Percentiles rank a stretch among this genome's conserved stretches.
phyloP scores from a whole-genome alignment of 2,113 vertebrate genomes.

The Rhinogobius similis region DNA sequence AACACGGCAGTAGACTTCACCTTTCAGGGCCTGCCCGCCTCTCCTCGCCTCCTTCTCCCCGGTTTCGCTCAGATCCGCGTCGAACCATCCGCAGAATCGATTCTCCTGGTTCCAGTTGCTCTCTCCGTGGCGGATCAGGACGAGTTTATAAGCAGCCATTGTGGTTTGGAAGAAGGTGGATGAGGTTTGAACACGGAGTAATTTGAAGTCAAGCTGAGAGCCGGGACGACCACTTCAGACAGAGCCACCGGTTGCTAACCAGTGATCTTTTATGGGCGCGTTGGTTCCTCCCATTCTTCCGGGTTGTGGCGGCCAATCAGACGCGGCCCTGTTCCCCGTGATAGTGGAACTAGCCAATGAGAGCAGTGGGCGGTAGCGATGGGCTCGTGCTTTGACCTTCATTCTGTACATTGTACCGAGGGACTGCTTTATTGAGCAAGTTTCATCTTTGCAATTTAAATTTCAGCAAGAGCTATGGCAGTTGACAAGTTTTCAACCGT shows the following conservation, averaged over 20 bases:
- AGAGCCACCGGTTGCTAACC: constrained; percentile 8
- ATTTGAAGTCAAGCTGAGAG: neutral
- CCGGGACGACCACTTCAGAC: constrained; percentile 1
- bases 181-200: neutral
- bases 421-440: constrained; percentile 14
- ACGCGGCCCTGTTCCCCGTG: neutral
- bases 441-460: constrained; percentile 13
- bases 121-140: constrained; percentile 92
- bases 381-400: constrained; percentile 51
- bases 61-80: constrained; percentile 89
- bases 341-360: constrained; percentile 48
- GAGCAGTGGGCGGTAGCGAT: constrained; percentile 45
- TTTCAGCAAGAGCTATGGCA: no score
- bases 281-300: constrained; percentile 50
- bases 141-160: constrained; percentile 83
- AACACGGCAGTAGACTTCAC: constrained; percentile 4
- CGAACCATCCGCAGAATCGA: constrained; percentile 95
- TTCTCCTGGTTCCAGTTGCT: constrained; percentile 96
- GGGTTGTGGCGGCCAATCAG: constrained; percentile 51
- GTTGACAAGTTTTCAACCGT: no score
- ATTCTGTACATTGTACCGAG: constrained; percentile 22
- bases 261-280: constrained; percentile 27
- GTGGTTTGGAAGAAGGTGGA: neutral
- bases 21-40: constrained; percentile 86
- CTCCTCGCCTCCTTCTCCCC: constrained; percentile 86